These are phyloP conservation scores for Apantesis nais DNA, from an alignment of 2,888 invertebrate species.

Conservation along the genomic window DNA sequence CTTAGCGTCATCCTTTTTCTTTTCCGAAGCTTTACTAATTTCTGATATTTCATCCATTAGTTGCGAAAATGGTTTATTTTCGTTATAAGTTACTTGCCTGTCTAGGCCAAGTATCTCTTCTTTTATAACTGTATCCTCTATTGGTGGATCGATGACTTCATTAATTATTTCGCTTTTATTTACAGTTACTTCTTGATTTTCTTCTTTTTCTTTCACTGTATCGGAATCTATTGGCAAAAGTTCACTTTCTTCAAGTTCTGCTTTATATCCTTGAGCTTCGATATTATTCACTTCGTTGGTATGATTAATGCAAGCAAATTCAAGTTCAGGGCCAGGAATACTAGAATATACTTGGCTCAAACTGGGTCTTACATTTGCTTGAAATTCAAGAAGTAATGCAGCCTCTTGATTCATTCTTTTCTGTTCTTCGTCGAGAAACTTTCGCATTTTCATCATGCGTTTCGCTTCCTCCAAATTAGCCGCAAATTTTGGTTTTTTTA, in stretches of 20 bases:
- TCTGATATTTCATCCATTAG: constrained; percentile 55
- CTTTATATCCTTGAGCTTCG: constrained; percentile 32
- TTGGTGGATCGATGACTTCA: constrained; percentile 12
- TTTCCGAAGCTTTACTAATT: constrained; percentile 52
- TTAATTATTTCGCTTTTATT: constrained; percentile 11
- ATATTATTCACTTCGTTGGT: constrained; percentile 47
- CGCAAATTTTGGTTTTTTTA: constrained; percentile 89
- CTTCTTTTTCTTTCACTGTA: constrained; percentile 19
- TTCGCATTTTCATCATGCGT: constrained; percentile 88
- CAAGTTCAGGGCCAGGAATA: constrained; percentile 79
- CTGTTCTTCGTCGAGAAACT: constrained; percentile 87
- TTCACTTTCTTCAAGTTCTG: constrained; percentile 23
- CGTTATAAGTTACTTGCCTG: constrained; percentile 43
- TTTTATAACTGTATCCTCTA: constrained; percentile 12
- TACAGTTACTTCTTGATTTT: constrained; percentile 17
- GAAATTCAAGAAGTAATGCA: constrained; percentile 77
- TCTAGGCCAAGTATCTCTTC: constrained; percentile 27
- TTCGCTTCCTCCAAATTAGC: constrained; percentile 89
- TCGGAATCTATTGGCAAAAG: constrained; percentile 28
- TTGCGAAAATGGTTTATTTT: constrained; percentile 56
- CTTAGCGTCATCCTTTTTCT: constrained; percentile 37
- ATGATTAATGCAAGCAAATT: constrained; percentile 73
- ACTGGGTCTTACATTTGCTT: constrained; percentile 80
- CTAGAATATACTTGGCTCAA: constrained; percentile 80
- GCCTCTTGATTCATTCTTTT: constrained; percentile 83